Base-by-base conservation (phyloP, 2,888 invertebrate genomes). In the Branchipolynoe longqiensis region DNA sequence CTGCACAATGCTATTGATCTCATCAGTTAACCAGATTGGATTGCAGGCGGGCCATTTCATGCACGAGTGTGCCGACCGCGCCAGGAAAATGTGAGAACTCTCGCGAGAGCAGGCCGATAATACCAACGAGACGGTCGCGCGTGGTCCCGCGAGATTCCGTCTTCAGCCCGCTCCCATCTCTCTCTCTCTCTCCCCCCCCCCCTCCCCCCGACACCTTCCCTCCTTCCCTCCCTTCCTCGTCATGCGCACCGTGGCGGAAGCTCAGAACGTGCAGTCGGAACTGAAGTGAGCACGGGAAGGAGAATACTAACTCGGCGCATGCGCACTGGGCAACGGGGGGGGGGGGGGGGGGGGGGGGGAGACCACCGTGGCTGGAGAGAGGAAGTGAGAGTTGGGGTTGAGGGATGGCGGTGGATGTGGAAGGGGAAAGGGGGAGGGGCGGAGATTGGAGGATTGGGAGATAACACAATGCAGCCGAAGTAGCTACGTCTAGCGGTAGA, bases 21-120 rank as follows among this genome's bases (percentile, higher is more conserved):
- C 78, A 78, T 78, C 78, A 78, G 78, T 78, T 78, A 73, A 78
- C 48, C 78, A 78, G 78, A 78, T 78, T 78, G 78, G 78, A 78
- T 78, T 78, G 78, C 78, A 0, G 14, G 48, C 78, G 78, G 41
- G 48, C 73, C 78, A 78, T 78, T 78, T 78, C 78, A 78, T 78
- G 78, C 78, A 78, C 78, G 78, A 78, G 78, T 48, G 78, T 78
- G 48, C 54, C 54, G 41, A 3, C 78, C 54, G 78, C 54, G 78
- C 78, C 73, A 41, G 54, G 78, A 78, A 78, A 78, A 78, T 78
- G 78, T 78, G 78, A 48, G 48, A 78, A 78, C 78, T 78, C 78
- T 48, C 78, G 41, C 28, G 78, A 78, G 78, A 78, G 48, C 31
- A 28, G 78, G 48, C 78, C 78, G 28, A 78, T n/a, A 41, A n/a